phyloP scores from a whole-genome alignment of 2,797 vertebrate species.

The Cossypha polioptera region DNA sequence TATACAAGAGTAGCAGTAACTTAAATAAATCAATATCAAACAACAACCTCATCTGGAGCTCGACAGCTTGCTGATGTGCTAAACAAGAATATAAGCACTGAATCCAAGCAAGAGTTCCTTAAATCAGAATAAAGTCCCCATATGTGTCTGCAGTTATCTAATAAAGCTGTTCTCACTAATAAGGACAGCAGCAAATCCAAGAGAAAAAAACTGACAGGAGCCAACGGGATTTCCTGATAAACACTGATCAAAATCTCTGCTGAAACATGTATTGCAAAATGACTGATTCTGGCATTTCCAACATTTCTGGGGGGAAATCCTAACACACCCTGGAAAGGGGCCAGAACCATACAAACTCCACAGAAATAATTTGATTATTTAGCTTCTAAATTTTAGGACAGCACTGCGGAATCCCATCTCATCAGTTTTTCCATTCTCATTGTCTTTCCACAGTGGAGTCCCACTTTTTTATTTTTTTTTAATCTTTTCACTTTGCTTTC shows the following conservation, averaged over 20 bases:
- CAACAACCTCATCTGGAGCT: background rate
- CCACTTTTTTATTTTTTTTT: background rate
- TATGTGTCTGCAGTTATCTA: background rate
- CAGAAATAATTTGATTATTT: background rate
- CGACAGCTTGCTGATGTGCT: background rate
- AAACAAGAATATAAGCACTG: background rate
- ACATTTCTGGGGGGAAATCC: background rate
- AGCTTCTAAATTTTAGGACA: background rate
- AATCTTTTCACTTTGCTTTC: background rate
- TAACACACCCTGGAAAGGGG: background rate
- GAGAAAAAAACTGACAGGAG: background rate
- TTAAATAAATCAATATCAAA: constrained; percentile 12
- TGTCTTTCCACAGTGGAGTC: background rate
- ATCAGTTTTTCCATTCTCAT: background rate
- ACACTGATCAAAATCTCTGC: background rate
- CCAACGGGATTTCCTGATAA: background rate
- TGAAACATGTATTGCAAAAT: background rate
- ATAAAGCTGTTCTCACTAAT: background rate
- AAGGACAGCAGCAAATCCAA: background rate
- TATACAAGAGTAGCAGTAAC: background rate
- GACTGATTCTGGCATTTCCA: background rate
- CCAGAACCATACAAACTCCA: background rate
- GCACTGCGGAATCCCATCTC: background rate
- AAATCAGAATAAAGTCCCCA: background rate
- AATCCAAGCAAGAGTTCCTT: background rate